phyloP scores from a whole-genome alignment of 1,140 invertebrate genomes.

The Zaprionus gabonicus region DNA sequence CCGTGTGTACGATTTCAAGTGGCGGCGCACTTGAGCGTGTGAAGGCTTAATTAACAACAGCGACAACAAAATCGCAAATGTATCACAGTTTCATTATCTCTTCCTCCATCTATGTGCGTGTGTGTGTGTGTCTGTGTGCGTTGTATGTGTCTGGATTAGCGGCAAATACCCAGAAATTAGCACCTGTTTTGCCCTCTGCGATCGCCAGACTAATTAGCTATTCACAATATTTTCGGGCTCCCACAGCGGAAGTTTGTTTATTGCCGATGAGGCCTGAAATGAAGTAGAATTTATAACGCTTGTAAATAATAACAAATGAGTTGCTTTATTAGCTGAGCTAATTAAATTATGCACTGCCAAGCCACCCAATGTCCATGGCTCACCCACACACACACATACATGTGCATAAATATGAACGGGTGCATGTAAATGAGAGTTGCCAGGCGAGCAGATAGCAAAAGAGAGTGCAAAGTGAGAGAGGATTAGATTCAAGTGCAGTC shows the following conservation, averaged over 20 bases:
- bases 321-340: slow-evolving; percentile 48
- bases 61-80: slow-evolving; percentile 53
- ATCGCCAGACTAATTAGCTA: slow-evolving; percentile 39
- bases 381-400: slow-evolving; percentile 5
- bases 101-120: slow-evolving; percentile 48
- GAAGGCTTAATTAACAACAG: slow-evolving; percentile 77
- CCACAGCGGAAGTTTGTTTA: slow-evolving; percentile 30
- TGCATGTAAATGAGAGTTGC: slow-evolving; percentile 1
- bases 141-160: slow-evolving; percentile 25
- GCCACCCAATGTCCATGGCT: background rate
- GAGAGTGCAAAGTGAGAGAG: slow-evolving; percentile 7
- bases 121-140: slow-evolving; percentile 6
- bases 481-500: background rate
- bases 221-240: slow-evolving; percentile 21
- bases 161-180: slow-evolving; percentile 39
- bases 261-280: slow-evolving; percentile 51
- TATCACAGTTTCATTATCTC: slow-evolving; percentile 75
- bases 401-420: background rate
- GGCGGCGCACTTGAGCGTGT: slow-evolving; percentile 72
- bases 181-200: slow-evolving; percentile 33
- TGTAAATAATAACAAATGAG: slow-evolving; percentile 48
- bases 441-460: background rate
- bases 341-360: slow-evolving; percentile 45
- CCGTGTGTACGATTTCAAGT: slow-evolving; percentile 58
- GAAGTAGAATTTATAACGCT: slow-evolving; percentile 37